Base-by-base conservation (phyloP, 2,888 invertebrate genomes). In the Tupiocoris notatus region DNA sequence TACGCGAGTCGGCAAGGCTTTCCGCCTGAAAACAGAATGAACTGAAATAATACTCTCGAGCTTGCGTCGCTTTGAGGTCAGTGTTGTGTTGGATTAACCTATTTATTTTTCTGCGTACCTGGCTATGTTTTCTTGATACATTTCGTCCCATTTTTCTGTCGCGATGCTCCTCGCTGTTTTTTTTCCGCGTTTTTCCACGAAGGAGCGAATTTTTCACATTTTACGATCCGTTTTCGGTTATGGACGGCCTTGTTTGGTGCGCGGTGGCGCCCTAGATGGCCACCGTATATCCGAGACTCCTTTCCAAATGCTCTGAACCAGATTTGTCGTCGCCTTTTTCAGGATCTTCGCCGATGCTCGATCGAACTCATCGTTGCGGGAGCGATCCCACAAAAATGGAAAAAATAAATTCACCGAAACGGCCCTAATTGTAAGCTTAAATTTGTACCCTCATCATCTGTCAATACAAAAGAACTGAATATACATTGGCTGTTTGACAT, bases 41-140 rank as follows among this genome's bases (percentile, higher is more conserved):
- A 9, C 21, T 7, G 24, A 58, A 75, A n/a, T n/a, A 75, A 75
- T 68, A 75, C 68, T n/a, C n/a, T n/a, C n/a, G 75, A 62, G 66
- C 59, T 66, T 57, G 76, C 62, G 67, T 75, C 63, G 70, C 75
- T 78, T 78, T 78, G 78, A 78, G 78, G 78, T 78, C 78, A 78
- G 78, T 77, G 76, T 78, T 78, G 76, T 78, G 78, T 78, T 78
- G 78, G 76, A 77, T 78, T 78, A 78, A 78, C 78, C 78, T 78
- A 78, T 76, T 78, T 78, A 78, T 78, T 78, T 39, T 76, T 77
- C 68, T 75, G 68, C 77, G 74, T 77, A 63, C 62, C 61, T 73
- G 62, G 73, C 73, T 62, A 63, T 62, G 25, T n/a, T n/a, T n/a
- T n/a, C n/a, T n/a, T n/a, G n/a, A n/a, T n/a, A n/a, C n/a, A n/a